Conservation (phyloP, 2,113 vertebrate genomes). For the Furnarius figulus region DNA sequence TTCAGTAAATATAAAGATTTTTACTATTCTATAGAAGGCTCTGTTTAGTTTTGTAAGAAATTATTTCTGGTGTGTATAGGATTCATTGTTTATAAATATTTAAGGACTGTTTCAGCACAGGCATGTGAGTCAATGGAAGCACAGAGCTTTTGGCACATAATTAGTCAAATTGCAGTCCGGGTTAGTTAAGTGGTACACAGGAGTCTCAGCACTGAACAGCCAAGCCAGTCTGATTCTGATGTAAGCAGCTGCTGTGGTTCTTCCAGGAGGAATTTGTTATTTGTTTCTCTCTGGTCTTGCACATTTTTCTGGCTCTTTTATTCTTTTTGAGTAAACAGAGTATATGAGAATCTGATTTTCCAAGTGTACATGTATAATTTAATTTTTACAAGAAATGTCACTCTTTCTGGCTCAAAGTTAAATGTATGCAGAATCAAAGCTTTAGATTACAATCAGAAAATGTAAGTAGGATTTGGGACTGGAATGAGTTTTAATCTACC, state of each 20-base stretch:
- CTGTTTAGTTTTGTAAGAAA: not conserved
- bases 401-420: not conserved
- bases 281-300: conserved; percentile 3
- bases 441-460: not conserved
- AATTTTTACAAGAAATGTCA: conserved; percentile 7
- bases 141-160: not conserved
- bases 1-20: not conserved
- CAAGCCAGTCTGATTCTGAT: not conserved
- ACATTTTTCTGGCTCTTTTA: not conserved
- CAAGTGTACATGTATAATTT: not conserved
- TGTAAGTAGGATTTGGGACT: not conserved
- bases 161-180: not conserved
- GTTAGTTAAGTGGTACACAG: not conserved
- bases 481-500: not conserved
- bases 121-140: not conserved
- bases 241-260: not conserved
- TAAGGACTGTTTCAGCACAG: not conserved
- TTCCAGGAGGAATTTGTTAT: not conserved
- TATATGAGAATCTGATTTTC: not conserved
- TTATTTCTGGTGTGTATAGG: not conserved
- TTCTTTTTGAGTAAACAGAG: not conserved
- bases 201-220: not conserved
- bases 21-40: not conserved
- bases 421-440: not conserved
- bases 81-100: not conserved